Base-by-base conservation (phyloP, 2,113 vertebrate genomes). In the Hiodon tergisus region DNA sequence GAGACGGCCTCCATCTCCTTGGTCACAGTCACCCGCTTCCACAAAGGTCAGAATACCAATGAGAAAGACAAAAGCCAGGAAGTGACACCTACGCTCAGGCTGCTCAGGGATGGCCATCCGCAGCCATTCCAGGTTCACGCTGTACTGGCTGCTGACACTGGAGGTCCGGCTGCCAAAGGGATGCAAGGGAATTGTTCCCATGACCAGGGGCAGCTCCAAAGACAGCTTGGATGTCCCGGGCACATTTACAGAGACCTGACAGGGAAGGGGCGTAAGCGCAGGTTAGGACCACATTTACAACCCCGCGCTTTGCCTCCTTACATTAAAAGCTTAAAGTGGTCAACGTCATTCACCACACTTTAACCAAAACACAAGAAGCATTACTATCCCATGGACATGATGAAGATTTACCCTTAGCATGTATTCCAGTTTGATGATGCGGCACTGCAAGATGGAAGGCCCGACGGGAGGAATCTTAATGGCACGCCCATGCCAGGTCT, bases 371-470 rank as follows among this genome's bases (percentile, higher is more conserved):
- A 2, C 3, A 6, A 3, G 7, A 16, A 6, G 1, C 31, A 31
- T 31, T 31, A 31, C 31, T 31, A 31, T 31, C 31, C 31, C 31
- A 31, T 31, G 31, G 31, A 31, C 31, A 31, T 31, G 31, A 31
- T 5, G 61, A 52, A 0, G 4, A 70, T 83, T 86, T 84, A 99
- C 97, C 95, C 92, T 94, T 50, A 99, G 91, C 52, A 88, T 83
- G n/a, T 99, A 99, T 78, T 96, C 95, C 80, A 99, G 96, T 50
- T 92, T 94, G 74, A 99, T 93, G 82, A 99, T 92, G 4, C 94
- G 94, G 78, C 97, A 99, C 85, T 95, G 94, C 13, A 96, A 87
- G 85, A 99, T 94, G 70, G 97, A 98, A 0, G 96, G 97, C 0
- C 95, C 95, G 67, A 98, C 93, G 0, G 97, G 96, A 0, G 96